These are phyloP conservation scores for Sceloporus tristichus DNA, from an alignment of 2,113 vertebrate genomes.

Conservation along the genomic window DNA sequence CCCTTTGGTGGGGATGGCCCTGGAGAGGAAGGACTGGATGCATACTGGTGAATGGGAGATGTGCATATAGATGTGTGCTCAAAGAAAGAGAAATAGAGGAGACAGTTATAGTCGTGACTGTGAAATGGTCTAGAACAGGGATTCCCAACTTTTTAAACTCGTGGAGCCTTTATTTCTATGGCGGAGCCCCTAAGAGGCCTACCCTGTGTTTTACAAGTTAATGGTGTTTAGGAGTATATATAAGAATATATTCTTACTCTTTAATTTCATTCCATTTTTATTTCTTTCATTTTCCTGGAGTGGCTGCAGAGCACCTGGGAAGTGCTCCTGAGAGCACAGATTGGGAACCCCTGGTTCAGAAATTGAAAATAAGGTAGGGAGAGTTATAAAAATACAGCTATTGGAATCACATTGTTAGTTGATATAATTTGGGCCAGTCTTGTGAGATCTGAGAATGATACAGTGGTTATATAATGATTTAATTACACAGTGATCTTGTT, in stretches of 20 bases:
- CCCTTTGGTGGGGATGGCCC: not conserved
- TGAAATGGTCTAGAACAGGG: not conserved
- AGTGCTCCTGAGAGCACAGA: too few species aligned
- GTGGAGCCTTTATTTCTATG: too few species aligned
- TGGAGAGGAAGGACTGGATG: not conserved
- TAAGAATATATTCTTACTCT: too few species aligned
- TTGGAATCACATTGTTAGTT: not conserved
- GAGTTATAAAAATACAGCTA: not conserved
- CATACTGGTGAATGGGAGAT: too few species aligned
- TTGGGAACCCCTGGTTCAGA: too few species aligned
- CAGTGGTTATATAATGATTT: not conserved
- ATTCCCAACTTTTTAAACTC: too few species aligned
- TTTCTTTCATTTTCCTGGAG: too few species aligned
- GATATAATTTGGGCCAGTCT: not conserved
- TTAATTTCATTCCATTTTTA: too few species aligned
- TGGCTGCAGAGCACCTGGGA: too few species aligned
- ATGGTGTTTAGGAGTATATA: too few species aligned
- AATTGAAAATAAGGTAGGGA: not conserved
- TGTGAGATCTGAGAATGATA: not conserved
- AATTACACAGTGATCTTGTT: rapidly evolving
- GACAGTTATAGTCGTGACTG: not conserved
- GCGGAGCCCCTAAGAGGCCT: too few species aligned
- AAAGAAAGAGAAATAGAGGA: not conserved
- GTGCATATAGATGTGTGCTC: not conserved
- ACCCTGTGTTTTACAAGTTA: too few species aligned